Percentiles rank a stretch among this genome's conserved stretches.
Conservation (phyloP, 2,113 vertebrate genomes). For the Oxyruncus cristatus region DNA sequence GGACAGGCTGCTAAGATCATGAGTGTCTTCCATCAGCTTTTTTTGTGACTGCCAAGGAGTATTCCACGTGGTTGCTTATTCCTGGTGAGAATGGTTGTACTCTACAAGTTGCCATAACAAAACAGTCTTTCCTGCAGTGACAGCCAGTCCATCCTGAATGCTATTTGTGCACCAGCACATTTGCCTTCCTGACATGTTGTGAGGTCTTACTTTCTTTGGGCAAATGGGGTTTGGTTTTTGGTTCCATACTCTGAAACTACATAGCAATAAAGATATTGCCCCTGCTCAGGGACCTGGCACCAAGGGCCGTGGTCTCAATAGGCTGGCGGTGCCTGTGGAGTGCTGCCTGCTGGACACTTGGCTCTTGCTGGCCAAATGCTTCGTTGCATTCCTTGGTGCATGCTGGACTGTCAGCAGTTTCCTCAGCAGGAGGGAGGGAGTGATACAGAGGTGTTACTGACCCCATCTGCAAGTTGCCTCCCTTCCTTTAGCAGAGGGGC, state of each 20-base stretch:
- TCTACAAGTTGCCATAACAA: neutral
- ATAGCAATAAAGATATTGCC: accelerated
- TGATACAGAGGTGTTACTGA: neutral
- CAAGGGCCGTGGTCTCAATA: accelerated
- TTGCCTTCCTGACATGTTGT: neutral
- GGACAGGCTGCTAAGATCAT: neutral
- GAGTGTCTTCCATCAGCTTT: neutral
- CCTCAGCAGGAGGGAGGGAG: neutral
- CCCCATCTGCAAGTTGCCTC: accelerated
- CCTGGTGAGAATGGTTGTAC: neutral
- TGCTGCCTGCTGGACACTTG: neutral
- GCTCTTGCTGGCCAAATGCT: accelerated
- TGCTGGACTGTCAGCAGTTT: neutral
- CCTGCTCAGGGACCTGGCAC: neutral
- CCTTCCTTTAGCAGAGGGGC: accelerated
- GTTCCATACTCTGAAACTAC: accelerated
- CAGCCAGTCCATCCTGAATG: neutral
- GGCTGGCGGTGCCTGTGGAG: neutral
- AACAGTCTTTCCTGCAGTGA: neutral
- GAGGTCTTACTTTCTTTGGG: neutral
- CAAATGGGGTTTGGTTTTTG: neutral
- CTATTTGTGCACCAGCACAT: accelerated
- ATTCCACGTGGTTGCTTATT: neutral
- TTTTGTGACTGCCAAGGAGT: neutral
- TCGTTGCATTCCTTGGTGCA: accelerated